A percentile compares a stretch with the other conserved stretches of the same genome.
phyloP scores from a whole-genome alignment of 2,113 vertebrate species.

The Thermophis baileyi region DNA sequence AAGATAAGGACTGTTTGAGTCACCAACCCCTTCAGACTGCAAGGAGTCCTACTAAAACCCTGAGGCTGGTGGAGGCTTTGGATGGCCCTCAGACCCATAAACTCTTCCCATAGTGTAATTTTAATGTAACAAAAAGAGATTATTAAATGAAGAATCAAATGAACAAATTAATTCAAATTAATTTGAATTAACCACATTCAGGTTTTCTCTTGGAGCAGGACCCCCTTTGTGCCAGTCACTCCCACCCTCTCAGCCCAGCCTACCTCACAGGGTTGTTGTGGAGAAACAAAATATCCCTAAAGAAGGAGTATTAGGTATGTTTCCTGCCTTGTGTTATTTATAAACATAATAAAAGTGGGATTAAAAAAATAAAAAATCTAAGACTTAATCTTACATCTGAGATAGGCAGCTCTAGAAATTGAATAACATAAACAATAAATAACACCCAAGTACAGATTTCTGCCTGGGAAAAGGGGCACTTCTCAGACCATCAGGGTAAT shows the following conservation, averaged over 20 bases:
- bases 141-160: background rate
- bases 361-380: background rate
- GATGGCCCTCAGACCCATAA: background rate
- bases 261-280: background rate
- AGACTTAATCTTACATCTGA: background rate
- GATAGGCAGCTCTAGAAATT: background rate
- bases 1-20: background rate
- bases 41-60: too few relatives aligned
- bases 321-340: background rate
- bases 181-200: background rate
- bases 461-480: background rate
- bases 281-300: background rate
- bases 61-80: background rate
- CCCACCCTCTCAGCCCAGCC: background rate
- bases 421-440: background rate
- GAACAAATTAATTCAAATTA: background rate
- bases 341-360: background rate
- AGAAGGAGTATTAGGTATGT: background rate
- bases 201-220: background rate
- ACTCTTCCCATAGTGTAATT: background rate
- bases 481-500: background rate
- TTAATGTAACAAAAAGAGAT: background rate
- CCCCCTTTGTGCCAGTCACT: background rate
- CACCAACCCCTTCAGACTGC: background rate
- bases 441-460: background rate